phyloP scores from a whole-genome alignment of 2,888 invertebrate genomes.

The Acholoe squamosa region DNA sequence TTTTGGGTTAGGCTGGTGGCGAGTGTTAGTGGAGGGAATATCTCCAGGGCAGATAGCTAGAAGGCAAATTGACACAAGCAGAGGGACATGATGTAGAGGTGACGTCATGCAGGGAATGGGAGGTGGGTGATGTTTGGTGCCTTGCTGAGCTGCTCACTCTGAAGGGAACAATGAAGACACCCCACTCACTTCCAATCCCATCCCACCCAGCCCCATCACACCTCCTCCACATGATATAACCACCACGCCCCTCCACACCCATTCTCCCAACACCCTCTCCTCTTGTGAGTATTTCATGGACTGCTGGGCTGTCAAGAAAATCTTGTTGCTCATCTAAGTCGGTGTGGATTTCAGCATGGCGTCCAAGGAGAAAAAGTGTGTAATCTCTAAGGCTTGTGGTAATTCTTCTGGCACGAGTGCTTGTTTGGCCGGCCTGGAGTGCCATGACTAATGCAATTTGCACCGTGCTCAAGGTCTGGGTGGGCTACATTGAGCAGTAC shows the following conservation, averaged over 20 bases:
- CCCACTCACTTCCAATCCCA: background rate
- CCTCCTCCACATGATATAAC: no score
- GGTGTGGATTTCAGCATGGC: constrained; percentile 40
- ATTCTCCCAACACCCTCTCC: background rate
- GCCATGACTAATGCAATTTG: constrained; percentile 53
- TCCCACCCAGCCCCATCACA: background rate
- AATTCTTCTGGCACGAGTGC: constrained; percentile 16
- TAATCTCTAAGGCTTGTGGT: constrained; percentile 40
- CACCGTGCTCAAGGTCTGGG: background rate
- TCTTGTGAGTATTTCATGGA: background rate
- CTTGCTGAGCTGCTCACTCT: no score
- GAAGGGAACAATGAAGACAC: background rate
- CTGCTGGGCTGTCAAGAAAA: constrained; percentile 19
- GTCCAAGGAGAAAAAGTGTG: background rate
- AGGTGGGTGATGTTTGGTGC: background rate
- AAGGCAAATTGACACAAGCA: constrained; percentile 17
- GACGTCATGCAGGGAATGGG: background rate
- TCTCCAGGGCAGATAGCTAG: background rate
- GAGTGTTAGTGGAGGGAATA: background rate
- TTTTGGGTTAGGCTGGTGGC: background rate
- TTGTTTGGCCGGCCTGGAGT: constrained; percentile 39
- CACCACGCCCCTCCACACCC: background rate
- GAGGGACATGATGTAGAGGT: background rate
- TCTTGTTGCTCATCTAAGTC: constrained; percentile 55
- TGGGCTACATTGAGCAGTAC: background rate